phyloP scores from a whole-genome alignment of 1,140 invertebrate genomes.

The Amyelois transitella region DNA sequence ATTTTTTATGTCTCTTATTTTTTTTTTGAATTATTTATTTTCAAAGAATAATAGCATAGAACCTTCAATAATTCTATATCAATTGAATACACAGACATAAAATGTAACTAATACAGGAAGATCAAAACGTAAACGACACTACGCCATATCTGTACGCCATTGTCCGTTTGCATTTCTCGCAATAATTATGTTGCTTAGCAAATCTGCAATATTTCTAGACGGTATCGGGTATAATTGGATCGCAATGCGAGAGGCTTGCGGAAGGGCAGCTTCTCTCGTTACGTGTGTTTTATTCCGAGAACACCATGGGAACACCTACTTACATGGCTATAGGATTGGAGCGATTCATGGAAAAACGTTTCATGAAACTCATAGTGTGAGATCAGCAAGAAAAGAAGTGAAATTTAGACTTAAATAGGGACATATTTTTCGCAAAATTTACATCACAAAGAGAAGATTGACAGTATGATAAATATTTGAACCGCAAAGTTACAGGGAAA shows the following conservation, averaged over 20 bases:
- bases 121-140: slow-evolving; percentile 8
- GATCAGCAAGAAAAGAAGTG: no score
- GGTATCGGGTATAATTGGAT: slow-evolving; percentile 67
- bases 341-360: no score
- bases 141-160: slow-evolving; percentile 16
- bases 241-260: slow-evolving; percentile 62
- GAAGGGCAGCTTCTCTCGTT: slow-evolving; percentile 62
- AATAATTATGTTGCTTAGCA: slow-evolving; percentile 50
- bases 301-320: slow-evolving; percentile 55
- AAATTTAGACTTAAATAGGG: no score
- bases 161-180: slow-evolving; percentile 50
- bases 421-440: no score
- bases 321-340: neutral
- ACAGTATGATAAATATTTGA: no score
- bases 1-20: no score
- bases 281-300: slow-evolving; percentile 65
- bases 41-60: no score
- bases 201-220: slow-evolving; percentile 55
- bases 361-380: no score
- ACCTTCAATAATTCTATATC: no score
- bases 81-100: slow-evolving; percentile 12
- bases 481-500: no score
- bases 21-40: no score
- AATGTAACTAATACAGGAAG: slow-evolving; percentile 14
- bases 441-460: no score